These are phyloP conservation scores for Pseudorhombus dupliciocellatus DNA, from an alignment of 2,113 vertebrate genomes.

Conservation along the genomic window DNA sequence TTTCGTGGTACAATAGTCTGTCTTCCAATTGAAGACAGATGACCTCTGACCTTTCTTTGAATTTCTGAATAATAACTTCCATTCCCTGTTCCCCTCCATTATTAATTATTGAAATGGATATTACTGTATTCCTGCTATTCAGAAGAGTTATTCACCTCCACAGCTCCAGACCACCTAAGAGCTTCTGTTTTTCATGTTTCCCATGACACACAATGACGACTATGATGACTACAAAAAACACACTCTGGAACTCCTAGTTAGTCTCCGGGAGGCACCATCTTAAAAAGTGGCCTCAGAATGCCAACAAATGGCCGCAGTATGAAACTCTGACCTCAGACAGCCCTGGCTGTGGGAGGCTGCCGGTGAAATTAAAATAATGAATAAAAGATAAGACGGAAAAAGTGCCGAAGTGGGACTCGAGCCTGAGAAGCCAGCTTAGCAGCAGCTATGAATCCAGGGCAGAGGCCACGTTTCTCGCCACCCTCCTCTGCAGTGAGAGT, in stretches of 20 bases:
- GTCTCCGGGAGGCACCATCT: background rate
- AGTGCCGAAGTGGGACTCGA: slow-evolving; percentile 56
- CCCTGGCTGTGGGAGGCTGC: slow-evolving; percentile 30
- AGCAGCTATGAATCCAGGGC: slow-evolving; percentile 47
- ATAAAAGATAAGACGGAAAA: slow-evolving; percentile 75
- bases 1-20: slow-evolving; percentile 2
- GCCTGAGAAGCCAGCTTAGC: slow-evolving; percentile 34
- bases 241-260: background rate
- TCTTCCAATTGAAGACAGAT: background rate
- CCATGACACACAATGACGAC: background rate
- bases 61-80: background rate
- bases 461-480: slow-evolving; percentile 43
- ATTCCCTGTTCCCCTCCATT: slow-evolving; percentile 22
- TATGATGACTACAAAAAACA: no score
- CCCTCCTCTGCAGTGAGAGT: slow-evolving; percentile 8
- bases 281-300: background rate
- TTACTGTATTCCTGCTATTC: slow-evolving; percentile 46
- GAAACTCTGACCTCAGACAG: slow-evolving; percentile 29
- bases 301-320: background rate
- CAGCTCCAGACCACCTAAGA: background rate
- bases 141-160: slow-evolving; percentile 22
- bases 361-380: slow-evolving; percentile 70
- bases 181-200: background rate
- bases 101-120: slow-evolving; percentile 68
- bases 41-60: background rate